A percentile compares a stretch with the other conserved stretches of the same genome.
Conservation (phyloP, 2,113 vertebrate genomes). For the Ammodytes marinus region DNA sequence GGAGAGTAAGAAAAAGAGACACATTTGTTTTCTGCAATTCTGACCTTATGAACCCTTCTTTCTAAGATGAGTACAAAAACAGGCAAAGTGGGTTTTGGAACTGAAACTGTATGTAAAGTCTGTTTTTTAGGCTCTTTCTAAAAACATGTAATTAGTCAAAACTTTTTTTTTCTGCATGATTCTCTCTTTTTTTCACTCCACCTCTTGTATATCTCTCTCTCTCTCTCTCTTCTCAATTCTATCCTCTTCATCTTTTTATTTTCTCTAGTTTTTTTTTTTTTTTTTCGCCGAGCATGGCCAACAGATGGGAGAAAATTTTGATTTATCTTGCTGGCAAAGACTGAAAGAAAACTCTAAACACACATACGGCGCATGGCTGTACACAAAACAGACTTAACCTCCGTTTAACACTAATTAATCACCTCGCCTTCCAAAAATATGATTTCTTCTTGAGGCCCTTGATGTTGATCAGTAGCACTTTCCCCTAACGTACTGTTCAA, state of each 20-base stretch:
- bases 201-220: conserved; percentile 8
- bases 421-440: conserved; percentile 3
- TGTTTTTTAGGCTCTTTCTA: conserved; percentile 3
- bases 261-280: background rate
- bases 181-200: conserved; percentile 15
- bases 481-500: conserved; percentile 8
- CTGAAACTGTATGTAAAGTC: conserved; percentile 35
- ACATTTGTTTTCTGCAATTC: conserved; percentile 53
- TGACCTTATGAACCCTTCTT: conserved; percentile 64
- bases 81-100: conserved; percentile 11
- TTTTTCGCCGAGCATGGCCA: conserved; percentile 18
- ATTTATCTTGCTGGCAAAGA: conserved; percentile 61
- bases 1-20: conserved; percentile 18
- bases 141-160: conserved; percentile 31
- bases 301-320: conserved; percentile 58
- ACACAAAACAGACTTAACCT: conserved; percentile 27
- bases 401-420: conserved; percentile 47
- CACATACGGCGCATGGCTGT: conserved; percentile 30
- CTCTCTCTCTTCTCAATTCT: background rate
- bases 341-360: conserved; percentile 45
- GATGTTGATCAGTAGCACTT: background rate
- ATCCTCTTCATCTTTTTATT: conserved; percentile 29
- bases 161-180: background rate
- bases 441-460: conserved; percentile 11
- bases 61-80: conserved; percentile 15